Evolutionary conservation across 2,113 vertebrate genomes (phyloP), one percentile per base, ranked within the genome.

Genomic region (Pavo muticus): DNA sequence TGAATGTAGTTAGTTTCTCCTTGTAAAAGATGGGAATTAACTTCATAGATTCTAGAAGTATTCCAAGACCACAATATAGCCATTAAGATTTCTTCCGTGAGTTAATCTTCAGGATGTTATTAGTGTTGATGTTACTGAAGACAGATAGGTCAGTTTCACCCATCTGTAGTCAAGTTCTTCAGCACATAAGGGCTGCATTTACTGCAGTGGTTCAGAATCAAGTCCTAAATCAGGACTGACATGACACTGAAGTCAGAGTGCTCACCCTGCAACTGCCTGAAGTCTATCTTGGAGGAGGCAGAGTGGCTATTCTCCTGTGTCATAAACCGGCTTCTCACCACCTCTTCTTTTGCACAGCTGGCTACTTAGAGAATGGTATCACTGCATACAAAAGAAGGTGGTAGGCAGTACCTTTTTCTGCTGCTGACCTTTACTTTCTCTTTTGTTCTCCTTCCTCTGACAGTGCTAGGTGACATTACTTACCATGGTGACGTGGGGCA

Each of bases 61-160:
- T 71, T 89, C 84, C 20, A 59, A 70, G 40, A 61, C 78, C 35
- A 18, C 77, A 81, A 13, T 10, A 11, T 32, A 68, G 39, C 32
- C 50, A 73, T 95, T 78, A 84, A 74, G 29, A 71, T 93, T 87
- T 35, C 47, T 71, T 67, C 60, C 54, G 25, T 52, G 54, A 76
- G 64, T 77, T 86, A 25, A 57, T 45, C 37, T 81, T 94, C 54
- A 73, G 70, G 60, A 59, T 67, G 45, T 50, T 78, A 27, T 48
- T 56, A 32, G 23, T 11, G 17, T 40, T 91, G 59, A 91, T 72
- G 68, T 19, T 86, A 68, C 86, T 59, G 71, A 91, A 84, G 54
- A 83, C 16, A 77, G 76, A 79, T 60, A 60, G 54, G 45, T 67
- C 39, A 74, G 86, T 90, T 81, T 42, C 75, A 81, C 63, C 27